phyloP scores from a whole-genome alignment of 1,140 invertebrate genomes.

The Calosoma granatense region DNA sequence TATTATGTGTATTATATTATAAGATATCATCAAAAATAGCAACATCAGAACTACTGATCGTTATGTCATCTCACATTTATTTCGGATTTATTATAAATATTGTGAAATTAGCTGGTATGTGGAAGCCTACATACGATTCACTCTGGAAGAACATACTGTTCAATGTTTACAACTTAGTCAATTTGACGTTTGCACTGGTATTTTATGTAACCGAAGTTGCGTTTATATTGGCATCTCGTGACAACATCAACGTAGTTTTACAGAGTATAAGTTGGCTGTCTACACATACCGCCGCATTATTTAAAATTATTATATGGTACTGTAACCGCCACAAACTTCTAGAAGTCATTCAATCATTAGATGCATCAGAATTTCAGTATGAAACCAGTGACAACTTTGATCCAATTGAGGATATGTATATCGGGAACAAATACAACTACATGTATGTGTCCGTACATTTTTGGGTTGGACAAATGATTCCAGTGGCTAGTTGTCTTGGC shows the following conservation, averaged over 20 bases:
- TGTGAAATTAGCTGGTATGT: background rate
- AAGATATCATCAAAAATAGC: too few relatives aligned
- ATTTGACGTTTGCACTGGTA: background rate
- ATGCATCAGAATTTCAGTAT: background rate
- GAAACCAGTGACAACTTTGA: background rate
- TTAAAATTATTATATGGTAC: background rate
- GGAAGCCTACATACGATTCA: background rate
- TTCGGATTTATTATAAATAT: background rate
- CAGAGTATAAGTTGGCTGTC: background rate
- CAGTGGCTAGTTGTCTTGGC: background rate
- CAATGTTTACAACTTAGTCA: background rate
- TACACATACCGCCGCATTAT: background rate
- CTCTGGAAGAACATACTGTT: background rate
- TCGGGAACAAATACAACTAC: background rate
- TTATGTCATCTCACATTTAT: too few relatives aligned
- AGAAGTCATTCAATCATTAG: background rate
- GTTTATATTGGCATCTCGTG: background rate
- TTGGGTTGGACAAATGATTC: background rate
- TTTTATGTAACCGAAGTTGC: background rate
- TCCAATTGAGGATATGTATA: background rate
- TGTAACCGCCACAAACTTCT: background rate
- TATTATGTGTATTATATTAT: too few relatives aligned
- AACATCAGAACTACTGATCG: too few relatives aligned
- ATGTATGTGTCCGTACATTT: background rate
- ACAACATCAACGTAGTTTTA: background rate